Base-by-base conservation (phyloP, 2,797 vertebrate species). In the Sebastes matsubarae region DNA sequence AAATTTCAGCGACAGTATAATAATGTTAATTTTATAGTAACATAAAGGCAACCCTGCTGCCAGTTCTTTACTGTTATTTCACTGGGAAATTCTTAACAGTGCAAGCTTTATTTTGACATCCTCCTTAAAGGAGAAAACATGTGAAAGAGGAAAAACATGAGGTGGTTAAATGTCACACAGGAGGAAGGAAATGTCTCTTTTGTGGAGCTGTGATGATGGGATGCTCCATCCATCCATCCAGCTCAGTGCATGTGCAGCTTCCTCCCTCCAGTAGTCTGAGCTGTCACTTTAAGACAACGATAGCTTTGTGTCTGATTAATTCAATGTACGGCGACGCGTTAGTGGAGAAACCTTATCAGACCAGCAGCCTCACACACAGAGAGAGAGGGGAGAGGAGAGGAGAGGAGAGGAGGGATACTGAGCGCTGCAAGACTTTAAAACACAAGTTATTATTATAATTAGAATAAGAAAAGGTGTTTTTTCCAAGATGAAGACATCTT, bases 281-380 rank as follows among this genome's bases (percentile, higher is more conserved):
- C 92, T 94, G 95, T 95, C 93, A 84, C 96, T 96, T 96, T 96
- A 96, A 96, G 94, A 91, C 87, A 82, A 67, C 80, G 87, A 82
- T 74, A 75, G 65, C 90, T 81, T 89, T 89, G 92, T 77, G 86
- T 92, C 92, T 93, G 89, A 93, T 94, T 93, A 93, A 95, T 95
- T 95, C 94, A 91, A 92, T 94, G 91, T 93, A 89, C 85, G 87
- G 89, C 87, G 92, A 93, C 92, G 92, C 91, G 91, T 91, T 91
- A 75, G 88, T 59, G 89, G 89, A 93, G 89, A 88, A 88, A 83
- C 84, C 90, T 89, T 73, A 87, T 93, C 85, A 91, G 91, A 86
- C 82, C 20, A 72, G 11, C 82, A 84, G 76, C 84, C 59, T 58
- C 84, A 58, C 74, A 52, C 34, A 81, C 71, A 54, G 24, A 25